These are phyloP conservation scores for Quadroppia sp. DNA, from an alignment of 2,888 invertebrate genomes.

Conservation along the genomic window DNA sequence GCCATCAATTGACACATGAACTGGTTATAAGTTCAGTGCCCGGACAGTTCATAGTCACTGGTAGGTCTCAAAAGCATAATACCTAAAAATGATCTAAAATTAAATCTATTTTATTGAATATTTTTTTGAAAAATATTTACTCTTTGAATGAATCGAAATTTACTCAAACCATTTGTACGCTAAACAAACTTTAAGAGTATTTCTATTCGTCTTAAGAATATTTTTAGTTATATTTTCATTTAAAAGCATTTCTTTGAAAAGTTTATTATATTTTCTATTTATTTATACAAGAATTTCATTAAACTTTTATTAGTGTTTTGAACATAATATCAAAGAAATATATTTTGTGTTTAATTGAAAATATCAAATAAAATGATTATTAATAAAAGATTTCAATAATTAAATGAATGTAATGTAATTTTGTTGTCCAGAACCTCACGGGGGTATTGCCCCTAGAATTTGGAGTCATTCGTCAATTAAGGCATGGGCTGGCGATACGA, in stretches of 20 bases:
- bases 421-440: constrained; percentile 30
- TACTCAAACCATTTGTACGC: not conserved
- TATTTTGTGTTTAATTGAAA: too few species aligned
- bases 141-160: not conserved
- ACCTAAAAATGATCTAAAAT: not conserved
- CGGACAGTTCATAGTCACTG: constrained; percentile 49
- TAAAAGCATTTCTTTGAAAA: too few species aligned
- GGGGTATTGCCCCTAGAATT: constrained; percentile 41
- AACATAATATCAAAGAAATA: too few species aligned
- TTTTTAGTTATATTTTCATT: too few species aligned
- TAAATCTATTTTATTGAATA: not conserved
- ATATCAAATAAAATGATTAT: too few species aligned
- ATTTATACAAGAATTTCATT: too few species aligned
- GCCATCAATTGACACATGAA: constrained; percentile 52
- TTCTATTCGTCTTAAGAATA: too few species aligned
- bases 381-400: too few species aligned
- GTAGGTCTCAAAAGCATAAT: constrained; percentile 32
- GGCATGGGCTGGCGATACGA: constrained; percentile 48
- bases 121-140: constrained; percentile 7
- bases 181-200: too few species aligned
- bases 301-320: too few species aligned
- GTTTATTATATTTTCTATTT: too few species aligned
- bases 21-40: constrained; percentile 50
- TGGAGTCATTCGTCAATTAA: constrained; percentile 41
- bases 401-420: too few species aligned